Base-by-base conservation (phyloP, 2,797 vertebrate genomes). In the Pseudomugil tenellus region DNA sequence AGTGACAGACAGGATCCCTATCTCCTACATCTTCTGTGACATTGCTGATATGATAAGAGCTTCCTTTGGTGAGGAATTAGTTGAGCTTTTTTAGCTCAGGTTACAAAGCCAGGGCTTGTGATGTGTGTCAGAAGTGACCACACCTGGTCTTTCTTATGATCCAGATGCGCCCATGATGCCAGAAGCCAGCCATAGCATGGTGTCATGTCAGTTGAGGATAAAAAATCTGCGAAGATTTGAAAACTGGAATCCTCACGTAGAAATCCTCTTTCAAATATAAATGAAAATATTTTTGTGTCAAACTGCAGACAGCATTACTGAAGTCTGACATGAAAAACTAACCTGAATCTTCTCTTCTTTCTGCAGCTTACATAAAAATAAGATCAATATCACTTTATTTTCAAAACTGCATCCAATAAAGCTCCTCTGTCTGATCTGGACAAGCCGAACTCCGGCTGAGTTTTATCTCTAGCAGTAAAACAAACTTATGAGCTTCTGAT, bases 381-480 rank as follows among this genome's bases (percentile, higher is more conserved):
- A 46, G 17, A 52, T 64, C 43, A 23, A 51, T 26, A 23, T 67
- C 37, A 37, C 26, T 1, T 21, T 14, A 0, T 34, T 49, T 68
- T 4, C 25, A 55, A 77, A 67, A 17, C 9, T 35, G 21, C 23
- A 58, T 60, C 46, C 19, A 14, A 60, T 39, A 37, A 66, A 67
- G 63, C n/a, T 31, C 41, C 26, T 49, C 60, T 63, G 62, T 63
- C 10, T 12, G 2, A 52, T 53, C 28, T 16, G 17, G 12, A 26
- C 12, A n/a, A 29, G 46, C 12, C 43, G 31, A 43, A 75, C 2
- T 28, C 35, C 23, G 58, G 25, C 25, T 16, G 9, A 29, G n/a
- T 49, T 65, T 60, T 32, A 57, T 63, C 53, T 25, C 29, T 49
- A 49, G 39, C 61, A 32, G 35, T 54, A 5, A 67, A 49, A 51